Base-by-base conservation (phyloP, 2,888 invertebrate species). In the Drosophila gaucha region DNA sequence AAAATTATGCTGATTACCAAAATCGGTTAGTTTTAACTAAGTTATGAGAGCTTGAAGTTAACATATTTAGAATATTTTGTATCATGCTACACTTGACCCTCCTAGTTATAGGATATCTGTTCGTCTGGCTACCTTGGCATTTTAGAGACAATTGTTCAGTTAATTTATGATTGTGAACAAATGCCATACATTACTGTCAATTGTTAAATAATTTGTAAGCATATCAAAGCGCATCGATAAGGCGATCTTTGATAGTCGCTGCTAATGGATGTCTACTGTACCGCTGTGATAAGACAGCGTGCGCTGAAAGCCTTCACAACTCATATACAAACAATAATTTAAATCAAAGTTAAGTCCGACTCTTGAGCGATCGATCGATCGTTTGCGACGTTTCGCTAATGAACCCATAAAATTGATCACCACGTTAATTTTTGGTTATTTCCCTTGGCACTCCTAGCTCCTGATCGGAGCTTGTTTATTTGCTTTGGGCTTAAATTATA, bases 401-500 rank as follows among this genome's bases (percentile, higher is more conserved):
- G 83, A 82, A 85, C 86, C 74, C 87, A 87, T 87, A 87, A 84
- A 84, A 84, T 84, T 84, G 83, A 84, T 84, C 87, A 79, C 87
- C 73, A 72, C 73, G 87, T 68, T 87, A 87, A 84, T 84, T 41
- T 86, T 75, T 44, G 28, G 35, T 20, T 22, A 6, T 30, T 60
- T 28, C 28, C 26, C 55, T 16, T 22, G 31, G 16, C 10, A 2
- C 22, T 41, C 28, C 26, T 31, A 31, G 3, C 28, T 38, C 36
- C 50, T 38, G 51, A 5, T 50, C 20, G 20, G 22, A 30, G 33
- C 51, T 39, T 14, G 59, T 73, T 60, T 72, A 50, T 75, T 64
- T 75, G 65, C 22, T 49, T 55, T 35, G 33, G 57, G 35, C 60
- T 79, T 73, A 57, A 67, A 67, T 55, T 80, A 54, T 80, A 80